Conservation (phyloP, 2,888 invertebrate species). For the Phyto melanocephala region DNA sequence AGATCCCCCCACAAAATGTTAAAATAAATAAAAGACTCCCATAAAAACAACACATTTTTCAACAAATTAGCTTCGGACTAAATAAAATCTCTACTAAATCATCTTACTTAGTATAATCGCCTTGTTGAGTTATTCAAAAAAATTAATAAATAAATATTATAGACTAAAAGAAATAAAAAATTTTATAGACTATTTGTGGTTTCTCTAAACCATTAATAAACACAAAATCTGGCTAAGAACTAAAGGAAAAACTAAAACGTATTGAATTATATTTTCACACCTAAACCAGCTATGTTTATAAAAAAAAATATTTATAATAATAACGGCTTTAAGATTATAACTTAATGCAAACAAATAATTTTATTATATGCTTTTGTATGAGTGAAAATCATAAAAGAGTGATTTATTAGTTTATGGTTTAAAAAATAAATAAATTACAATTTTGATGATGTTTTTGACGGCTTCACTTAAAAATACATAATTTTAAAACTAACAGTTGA, state of each 20-base stretch:
- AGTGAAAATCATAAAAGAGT: conserved; percentile 4
- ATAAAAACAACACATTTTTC: background rate
- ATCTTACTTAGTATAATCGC: conserved; percentile 40
- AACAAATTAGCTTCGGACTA: background rate
- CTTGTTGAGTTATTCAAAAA: conserved; percentile 45
- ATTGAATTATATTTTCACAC: background rate
- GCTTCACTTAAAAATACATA: conserved; percentile 17
- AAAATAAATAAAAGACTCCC: too few relatives aligned
- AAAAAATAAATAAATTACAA: conserved; percentile 45
- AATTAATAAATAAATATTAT: conserved; percentile 41
- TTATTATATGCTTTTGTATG: background rate
- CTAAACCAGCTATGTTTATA: background rate
- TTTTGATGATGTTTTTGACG: conserved; percentile 41
- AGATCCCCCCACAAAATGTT: too few relatives aligned
- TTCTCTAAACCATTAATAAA: conserved; percentile 39
- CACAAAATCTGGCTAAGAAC: background rate
- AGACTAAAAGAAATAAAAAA: conserved; percentile 11
- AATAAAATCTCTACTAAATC: conserved; percentile 23
- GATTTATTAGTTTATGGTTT: conserved; percentile 46
- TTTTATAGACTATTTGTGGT: conserved; percentile 48
- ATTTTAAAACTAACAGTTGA: background rate
- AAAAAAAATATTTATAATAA: conserved; percentile 13
- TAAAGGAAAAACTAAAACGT: background rate
- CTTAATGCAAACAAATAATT: background rate
- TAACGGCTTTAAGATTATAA: conserved; percentile 13